Base-by-base conservation (phyloP, 2,797 vertebrate species). In the Brachyalestes nurse region DNA sequence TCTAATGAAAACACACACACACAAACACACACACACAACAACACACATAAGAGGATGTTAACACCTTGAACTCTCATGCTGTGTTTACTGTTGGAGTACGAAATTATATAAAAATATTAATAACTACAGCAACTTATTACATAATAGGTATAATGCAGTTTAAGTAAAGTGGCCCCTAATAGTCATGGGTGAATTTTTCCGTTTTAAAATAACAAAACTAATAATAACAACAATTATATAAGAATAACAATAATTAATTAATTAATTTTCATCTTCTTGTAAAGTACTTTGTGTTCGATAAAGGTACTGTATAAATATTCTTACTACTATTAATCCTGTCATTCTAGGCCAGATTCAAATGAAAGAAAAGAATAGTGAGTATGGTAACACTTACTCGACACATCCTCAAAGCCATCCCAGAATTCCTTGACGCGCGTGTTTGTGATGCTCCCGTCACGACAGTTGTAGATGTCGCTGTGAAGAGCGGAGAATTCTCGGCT, bases 381-480 rank as follows among this genome's bases (percentile, higher is more conserved):
- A 45, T 87, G 83, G 69, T 10, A 57, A 21, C 49, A 92, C 97
- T 78, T 94, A 99, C 97, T 99, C 75, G 96, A 96, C 86, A 98
- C 94, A 89, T 99, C 97, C 92, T 99, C 97, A 91, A 99, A 99
- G 88, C 98, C 98, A 87, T 99, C 97, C 98, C 98, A 99, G 94
- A 99, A 99, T 87, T 99, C 98, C 85, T 98, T 98, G 90, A 99
- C 97, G 6, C 93, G 97, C 45, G 95, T 93, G 91, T 95, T 98
- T 84, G 96, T 96, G 90, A 97, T 92, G 81, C 97, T 93, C 84
- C 97, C 97, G 86, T 99, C 97, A 90, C 96, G 97, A 89, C 97
- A 99, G 91, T 99, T 99, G 86, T 98, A 92, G 23, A 99, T 95
- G 92, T 99, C 98, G 69, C 96, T 97, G 88, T 98, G 97, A 83